Percentiles rank a stretch among this genome's conserved stretches.
phyloP scores from a whole-genome alignment of 2,797 vertebrate genomes.

The Delichon dasypus region DNA sequence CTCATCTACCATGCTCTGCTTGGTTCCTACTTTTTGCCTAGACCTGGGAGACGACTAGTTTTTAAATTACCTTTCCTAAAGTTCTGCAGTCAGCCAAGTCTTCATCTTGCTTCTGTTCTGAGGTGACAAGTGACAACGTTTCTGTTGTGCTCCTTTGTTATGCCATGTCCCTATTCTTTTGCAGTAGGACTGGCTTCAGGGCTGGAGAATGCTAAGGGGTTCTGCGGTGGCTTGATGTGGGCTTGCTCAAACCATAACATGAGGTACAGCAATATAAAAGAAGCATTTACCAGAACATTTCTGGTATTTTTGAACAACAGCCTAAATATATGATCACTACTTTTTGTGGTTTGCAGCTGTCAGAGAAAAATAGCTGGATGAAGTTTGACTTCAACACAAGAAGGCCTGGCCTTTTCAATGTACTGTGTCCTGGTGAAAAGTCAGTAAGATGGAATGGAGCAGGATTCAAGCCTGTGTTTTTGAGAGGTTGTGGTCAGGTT shows the following conservation, averaged over 20 bases:
- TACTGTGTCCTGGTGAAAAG: neutral
- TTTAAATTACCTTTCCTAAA: neutral
- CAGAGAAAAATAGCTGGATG: neutral
- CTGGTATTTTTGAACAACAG: neutral
- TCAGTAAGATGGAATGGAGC: neutral
- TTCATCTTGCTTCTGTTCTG: neutral
- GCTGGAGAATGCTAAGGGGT: neutral
- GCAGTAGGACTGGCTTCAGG: neutral
- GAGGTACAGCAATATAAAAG: neutral
- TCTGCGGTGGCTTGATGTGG: neutral
- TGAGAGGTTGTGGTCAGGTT: neutral
- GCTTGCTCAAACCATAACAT: neutral
- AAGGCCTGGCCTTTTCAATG: neutral
- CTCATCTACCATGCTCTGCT: neutral
- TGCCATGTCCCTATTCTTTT: neutral
- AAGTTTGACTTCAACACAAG: neutral
- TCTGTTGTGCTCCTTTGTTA: neutral
- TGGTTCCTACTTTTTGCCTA: neutral
- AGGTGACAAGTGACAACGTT: neutral
- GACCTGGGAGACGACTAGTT: neutral
- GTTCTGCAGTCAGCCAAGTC: neutral
- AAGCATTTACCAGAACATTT: neutral
- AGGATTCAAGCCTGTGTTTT: neutral
- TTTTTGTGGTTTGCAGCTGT: neutral
- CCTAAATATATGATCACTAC: neutral